Base-by-base conservation (phyloP, 2,797 vertebrate genomes). In the Momotus momota region DNA sequence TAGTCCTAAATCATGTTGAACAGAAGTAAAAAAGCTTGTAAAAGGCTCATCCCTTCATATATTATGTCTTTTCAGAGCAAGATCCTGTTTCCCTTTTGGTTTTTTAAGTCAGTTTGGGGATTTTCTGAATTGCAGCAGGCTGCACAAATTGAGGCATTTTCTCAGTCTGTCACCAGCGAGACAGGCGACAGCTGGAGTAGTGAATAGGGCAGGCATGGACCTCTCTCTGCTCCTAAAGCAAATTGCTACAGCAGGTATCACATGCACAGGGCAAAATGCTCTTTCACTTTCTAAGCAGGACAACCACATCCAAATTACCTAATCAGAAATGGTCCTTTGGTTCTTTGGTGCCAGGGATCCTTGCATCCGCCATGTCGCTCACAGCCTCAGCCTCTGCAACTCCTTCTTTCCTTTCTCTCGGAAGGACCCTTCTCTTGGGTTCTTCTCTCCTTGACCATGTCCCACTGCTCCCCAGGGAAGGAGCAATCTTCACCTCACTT, bases 71-170 rank as follows among this genome's bases (percentile, higher is more conserved):
- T 91, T 19, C n/a, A 86, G 23, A 19, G 21, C 12, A 61, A 49
- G 10, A 1, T 3, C 7, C 6, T 72, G 9, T 69, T 84, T 71
- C 23, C n/a, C 52, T 21, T 8, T 6, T 4, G 0, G 2, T 21
- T 60, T 60, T 77, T 62, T 2, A 55, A 70, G 26, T 17, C 7
- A 54, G 1, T 25, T 61, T 22, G 62, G 31, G 7, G 13, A 46
- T 93, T 87, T 86, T 62, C n/a, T 67, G 40, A 62, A 71, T 55
- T 78, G 38, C 17, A 86, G 19, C 54, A 88, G 62, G 58, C 48
- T 79, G 43, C 14, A 19, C 22, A 70, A 66, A 62, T 33, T 38
- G 20, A 73, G 52, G 9, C 11, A 35, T 81, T 54, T 88, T 81
- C 45, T 83, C 2, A 0, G 85, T 69, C 12, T 73, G 6, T 60